phyloP scores from a whole-genome alignment of 2,113 vertebrate genomes.

The Anseranas semipalmata region DNA sequence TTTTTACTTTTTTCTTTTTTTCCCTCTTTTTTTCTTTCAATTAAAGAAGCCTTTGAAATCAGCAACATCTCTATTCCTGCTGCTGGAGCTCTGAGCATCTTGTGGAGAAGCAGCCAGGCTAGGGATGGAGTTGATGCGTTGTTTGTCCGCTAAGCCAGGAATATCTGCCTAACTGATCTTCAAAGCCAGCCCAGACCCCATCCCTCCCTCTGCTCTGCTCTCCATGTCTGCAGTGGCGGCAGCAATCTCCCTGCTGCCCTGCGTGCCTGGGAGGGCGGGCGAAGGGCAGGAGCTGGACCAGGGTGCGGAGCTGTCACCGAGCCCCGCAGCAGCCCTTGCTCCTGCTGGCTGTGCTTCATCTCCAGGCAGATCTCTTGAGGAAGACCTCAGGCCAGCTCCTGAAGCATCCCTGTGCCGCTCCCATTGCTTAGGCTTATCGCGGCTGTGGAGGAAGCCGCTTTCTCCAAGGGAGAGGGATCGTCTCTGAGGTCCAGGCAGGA shows the following conservation, averaged over 20 bases:
- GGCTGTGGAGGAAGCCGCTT: background rate
- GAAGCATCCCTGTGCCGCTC: background rate
- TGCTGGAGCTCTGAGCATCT: background rate
- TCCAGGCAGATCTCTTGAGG: background rate
- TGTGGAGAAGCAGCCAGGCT: background rate
- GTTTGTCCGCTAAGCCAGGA: background rate
- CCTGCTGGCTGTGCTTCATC: background rate
- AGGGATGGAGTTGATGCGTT: background rate
- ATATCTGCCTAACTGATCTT: background rate
- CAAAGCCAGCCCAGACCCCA: background rate
- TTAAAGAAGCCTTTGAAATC: conserved; percentile 49
- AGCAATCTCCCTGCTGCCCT: rapidly evolving
- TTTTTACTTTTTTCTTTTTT: background rate
- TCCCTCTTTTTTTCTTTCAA: background rate
- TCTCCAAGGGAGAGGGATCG: background rate
- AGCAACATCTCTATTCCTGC: background rate
- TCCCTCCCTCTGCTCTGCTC: background rate
- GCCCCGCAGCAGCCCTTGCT: no score
- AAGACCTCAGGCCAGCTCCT: background rate
- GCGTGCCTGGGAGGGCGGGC: background rate
- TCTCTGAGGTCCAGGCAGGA: background rate
- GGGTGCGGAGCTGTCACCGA: no score
- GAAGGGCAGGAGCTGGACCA: background rate
- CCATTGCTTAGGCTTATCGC: background rate
- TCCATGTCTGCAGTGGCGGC: background rate